phyloP scores from a whole-genome alignment of 1,140 invertebrate genomes.

The Anadara kagoshimensis region DNA sequence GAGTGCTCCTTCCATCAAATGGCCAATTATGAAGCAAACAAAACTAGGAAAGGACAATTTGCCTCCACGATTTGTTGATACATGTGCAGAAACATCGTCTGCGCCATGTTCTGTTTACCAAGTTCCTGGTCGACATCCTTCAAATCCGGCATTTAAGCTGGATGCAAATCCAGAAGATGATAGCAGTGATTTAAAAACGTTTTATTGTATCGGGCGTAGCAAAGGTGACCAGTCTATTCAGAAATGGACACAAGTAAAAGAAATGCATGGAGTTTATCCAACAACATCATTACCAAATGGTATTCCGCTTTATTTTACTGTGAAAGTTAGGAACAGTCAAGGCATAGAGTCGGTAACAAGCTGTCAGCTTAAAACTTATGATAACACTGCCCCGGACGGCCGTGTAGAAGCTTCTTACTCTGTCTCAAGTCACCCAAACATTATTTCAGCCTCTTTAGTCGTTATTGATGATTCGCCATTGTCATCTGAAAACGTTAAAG shows the following conservation, averaged over 20 bases:
- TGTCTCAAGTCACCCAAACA: constrained; percentile 45
- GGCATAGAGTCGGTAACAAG: constrained; percentile 21
- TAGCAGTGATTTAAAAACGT: constrained; percentile 41
- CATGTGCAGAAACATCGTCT: no score
- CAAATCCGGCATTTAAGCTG: constrained; percentile 48
- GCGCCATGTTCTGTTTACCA: constrained; percentile 40
- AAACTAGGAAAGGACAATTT: constrained; percentile 27
- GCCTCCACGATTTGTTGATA: no score
- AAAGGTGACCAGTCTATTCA: constrained; percentile 42
- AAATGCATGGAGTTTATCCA: constrained; percentile 27
- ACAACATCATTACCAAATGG: constrained; percentile 16
- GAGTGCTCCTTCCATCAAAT: constrained; percentile 19
- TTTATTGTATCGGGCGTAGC: constrained; percentile 47
- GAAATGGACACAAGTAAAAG: constrained; percentile 46
- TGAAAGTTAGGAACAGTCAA: constrained; percentile 48
- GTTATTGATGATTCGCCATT: constrained; percentile 47
- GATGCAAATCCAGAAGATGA: constrained; percentile 40
- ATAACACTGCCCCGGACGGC: constrained; percentile 51
- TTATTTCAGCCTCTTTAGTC: constrained; percentile 36
- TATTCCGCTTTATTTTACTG: constrained; percentile 50
- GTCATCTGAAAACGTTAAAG: constrained; percentile 13
- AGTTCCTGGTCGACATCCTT: constrained; percentile 30
- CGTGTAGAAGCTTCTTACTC: constrained; percentile 36
- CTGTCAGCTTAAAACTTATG: constrained; percentile 45
- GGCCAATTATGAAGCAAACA: constrained; percentile 30